A percentile compares a stretch with the other conserved stretches of the same genome.
phyloP scores from a whole-genome alignment of 2,888 invertebrate genomes.

The Aphidius colemani region DNA sequence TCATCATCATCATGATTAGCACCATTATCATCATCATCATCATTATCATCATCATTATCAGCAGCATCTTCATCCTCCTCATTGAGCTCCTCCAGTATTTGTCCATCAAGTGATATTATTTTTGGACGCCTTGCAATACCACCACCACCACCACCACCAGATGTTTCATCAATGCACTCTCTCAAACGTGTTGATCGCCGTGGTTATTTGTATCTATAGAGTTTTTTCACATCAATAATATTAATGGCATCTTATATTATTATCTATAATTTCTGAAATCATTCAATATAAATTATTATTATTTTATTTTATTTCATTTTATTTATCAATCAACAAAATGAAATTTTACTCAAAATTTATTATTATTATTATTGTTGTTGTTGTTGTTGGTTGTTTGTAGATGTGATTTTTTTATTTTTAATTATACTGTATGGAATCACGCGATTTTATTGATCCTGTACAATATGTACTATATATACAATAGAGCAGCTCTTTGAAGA shows the following conservation, averaged over 20 bases:
- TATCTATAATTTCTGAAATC: too few relatives aligned
- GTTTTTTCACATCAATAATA: too few relatives aligned
- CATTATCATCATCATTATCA: slow-evolving; percentile 42
- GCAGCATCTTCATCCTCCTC: slow-evolving; percentile 46
- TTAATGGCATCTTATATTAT: too few relatives aligned
- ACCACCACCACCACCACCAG: background rate
- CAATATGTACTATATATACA: too few relatives aligned
- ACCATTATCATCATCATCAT: slow-evolving; percentile 29
- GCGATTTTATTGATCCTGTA: slow-evolving; percentile 24
- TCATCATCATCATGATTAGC: slow-evolving; percentile 3
- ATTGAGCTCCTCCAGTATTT: slow-evolving; percentile 44
- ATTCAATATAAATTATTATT: too few relatives aligned
- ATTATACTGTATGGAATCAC: slow-evolving; percentile 10
- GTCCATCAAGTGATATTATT: slow-evolving; percentile 41
- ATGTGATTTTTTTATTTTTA: too few relatives aligned
- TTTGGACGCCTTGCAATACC: slow-evolving; percentile 33
- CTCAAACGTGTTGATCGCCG: slow-evolving; percentile 49
- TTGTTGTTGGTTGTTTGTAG: too few relatives aligned
- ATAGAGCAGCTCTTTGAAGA: background rate
- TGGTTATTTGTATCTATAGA: slow-evolving; percentile 55
- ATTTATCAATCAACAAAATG: too few relatives aligned
- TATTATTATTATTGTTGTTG: too few relatives aligned
- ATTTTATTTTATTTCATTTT: too few relatives aligned
- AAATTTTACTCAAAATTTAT: too few relatives aligned
- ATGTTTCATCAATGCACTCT: slow-evolving; percentile 40